Conservation (phyloP, 2,888 invertebrate genomes). For the Acanthosepion lycidas region DNA sequence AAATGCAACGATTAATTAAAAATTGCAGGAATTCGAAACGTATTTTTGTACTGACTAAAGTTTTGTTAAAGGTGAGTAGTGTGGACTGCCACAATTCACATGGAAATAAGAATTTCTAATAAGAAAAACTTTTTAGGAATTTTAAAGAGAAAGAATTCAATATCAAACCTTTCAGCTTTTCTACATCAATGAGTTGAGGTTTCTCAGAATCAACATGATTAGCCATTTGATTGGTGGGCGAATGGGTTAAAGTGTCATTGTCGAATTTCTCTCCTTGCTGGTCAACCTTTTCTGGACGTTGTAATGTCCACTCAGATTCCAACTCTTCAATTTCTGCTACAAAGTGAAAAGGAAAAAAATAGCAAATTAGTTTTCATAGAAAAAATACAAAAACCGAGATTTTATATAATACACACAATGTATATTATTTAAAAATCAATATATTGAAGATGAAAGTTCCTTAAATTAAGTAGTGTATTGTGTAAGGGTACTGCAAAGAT, state of each 20-base stretch:
- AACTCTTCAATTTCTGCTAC: conserved; percentile 59
- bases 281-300: conserved; percentile 58
- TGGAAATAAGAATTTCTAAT: too few relatives aligned
- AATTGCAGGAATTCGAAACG: too few relatives aligned
- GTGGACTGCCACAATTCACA: too few relatives aligned
- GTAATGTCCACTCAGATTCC: conserved; percentile 58
- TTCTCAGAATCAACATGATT: conserved; percentile 48
- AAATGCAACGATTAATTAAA: too few relatives aligned
- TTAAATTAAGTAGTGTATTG: too few relatives aligned
- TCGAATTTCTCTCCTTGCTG: conserved; percentile 38
- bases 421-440: too few relatives aligned
- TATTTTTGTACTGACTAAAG: too few relatives aligned
- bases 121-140: too few relatives aligned
- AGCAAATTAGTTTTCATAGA: background rate
- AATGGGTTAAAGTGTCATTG: conserved; percentile 35
- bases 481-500: too few relatives aligned
- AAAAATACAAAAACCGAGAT: background rate
- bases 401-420: too few relatives aligned
- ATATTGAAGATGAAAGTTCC: too few relatives aligned
- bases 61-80: too few relatives aligned
- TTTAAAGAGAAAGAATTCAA: background rate
- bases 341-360: background rate
- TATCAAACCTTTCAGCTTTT: conserved; percentile 38
- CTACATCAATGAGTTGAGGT: conserved; percentile 50
- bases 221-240: conserved; percentile 40